Percentiles rank a stretch among this genome's conserved stretches.
phyloP scores from a whole-genome alignment of 2,113 vertebrate species.

The Stegastes partitus region DNA sequence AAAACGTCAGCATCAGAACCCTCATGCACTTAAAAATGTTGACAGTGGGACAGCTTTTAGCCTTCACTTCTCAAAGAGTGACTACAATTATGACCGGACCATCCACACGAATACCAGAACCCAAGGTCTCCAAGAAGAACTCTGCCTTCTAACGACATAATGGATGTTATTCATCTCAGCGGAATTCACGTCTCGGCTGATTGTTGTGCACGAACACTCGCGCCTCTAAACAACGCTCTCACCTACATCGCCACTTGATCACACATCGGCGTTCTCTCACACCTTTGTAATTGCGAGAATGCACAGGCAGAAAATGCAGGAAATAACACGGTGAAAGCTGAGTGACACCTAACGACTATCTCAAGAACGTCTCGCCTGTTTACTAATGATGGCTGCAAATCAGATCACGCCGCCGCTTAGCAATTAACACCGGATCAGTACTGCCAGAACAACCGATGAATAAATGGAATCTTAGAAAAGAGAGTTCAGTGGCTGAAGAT shows the following conservation, averaged over 20 bases:
- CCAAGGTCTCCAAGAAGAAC: too few species aligned
- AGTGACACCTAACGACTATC: constrained; percentile 56
- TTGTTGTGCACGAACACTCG: too few species aligned
- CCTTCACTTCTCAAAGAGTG: not conserved
- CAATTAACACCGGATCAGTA: constrained; percentile 29
- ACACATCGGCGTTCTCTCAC: constrained; percentile 31
- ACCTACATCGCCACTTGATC: constrained; percentile 1
- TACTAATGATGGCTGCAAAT: constrained; percentile 27
- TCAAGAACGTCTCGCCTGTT: constrained; percentile 39
- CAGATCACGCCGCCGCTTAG: constrained; percentile 29
- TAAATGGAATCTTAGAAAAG: constrained; percentile 7
- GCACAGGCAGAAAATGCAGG: constrained; percentile 43
- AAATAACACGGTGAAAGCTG: constrained; percentile 53
- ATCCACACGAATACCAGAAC: too few species aligned
- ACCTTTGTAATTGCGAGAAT: constrained; percentile 40
- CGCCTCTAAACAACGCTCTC: not conserved
- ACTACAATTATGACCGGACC: too few species aligned
- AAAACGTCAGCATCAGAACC: too few species aligned
- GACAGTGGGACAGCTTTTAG: too few species aligned
- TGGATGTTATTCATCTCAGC: too few species aligned
- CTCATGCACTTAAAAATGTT: too few species aligned
- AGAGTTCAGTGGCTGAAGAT: constrained; percentile 1
- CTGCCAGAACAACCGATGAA: constrained; percentile 29
- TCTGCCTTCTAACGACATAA: too few species aligned
- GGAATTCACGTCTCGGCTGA: too few species aligned